Percentiles rank a stretch among this genome's conserved stretches.
These are phyloP conservation scores for Chaenocephalus aceratus DNA, from an alignment of 2,113 vertebrate genomes.

Conservation along the genomic window DNA sequence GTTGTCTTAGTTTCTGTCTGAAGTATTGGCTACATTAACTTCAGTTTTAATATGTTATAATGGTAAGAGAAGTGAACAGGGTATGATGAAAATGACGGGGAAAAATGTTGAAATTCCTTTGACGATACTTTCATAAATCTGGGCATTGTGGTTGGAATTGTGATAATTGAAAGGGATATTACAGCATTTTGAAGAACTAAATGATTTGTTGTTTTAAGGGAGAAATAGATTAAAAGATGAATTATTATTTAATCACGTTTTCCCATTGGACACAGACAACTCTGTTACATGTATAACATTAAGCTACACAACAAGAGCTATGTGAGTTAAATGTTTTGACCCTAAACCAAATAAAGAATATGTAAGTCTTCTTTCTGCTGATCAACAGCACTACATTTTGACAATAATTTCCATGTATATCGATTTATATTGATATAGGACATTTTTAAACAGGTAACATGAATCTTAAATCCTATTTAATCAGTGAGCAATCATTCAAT, in stretches of 20 bases:
- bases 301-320: background rate
- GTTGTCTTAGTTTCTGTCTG: conserved; percentile 1
- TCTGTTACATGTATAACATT: background rate
- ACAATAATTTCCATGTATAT: background rate
- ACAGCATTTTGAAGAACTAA: background rate
- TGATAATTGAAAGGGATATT: background rate
- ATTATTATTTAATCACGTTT: background rate
- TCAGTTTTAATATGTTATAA: conserved; percentile 1
- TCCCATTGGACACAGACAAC: background rate
- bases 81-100: conserved; percentile 5
- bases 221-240: background rate
- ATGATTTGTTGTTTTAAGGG: background rate
- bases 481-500: background rate
- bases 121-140: background rate
- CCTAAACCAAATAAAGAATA: background rate
- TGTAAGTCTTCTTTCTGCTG: background rate
- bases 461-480: conserved; percentile 3
- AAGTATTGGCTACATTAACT: background rate
- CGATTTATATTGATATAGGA: no score
- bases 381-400: background rate
- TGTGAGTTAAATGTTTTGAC: background rate
- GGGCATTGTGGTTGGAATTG: background rate
- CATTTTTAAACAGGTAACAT: background rate
- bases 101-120: background rate
- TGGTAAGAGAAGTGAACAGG: background rate